Evolutionary conservation across 2,888 invertebrate species (phyloP).

Genomic region (Athetis lepigone): DNA sequence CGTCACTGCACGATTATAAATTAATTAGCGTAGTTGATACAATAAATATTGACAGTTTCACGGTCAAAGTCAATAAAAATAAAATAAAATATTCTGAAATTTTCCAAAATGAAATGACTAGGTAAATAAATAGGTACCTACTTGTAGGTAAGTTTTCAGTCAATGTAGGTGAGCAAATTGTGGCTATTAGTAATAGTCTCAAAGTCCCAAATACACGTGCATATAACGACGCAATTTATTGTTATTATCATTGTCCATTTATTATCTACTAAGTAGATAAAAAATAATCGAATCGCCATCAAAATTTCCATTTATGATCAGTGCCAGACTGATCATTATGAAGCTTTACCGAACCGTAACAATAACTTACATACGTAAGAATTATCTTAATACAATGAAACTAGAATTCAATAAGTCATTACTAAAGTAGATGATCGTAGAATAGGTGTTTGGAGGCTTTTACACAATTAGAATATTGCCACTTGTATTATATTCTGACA

Average conservation of each 20-base stretch:
- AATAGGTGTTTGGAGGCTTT: slow-evolving; percentile 90
- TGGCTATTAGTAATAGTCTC: slow-evolving; percentile 15
- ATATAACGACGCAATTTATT: slow-evolving; percentile 40
- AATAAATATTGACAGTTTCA: slow-evolving; percentile 27
- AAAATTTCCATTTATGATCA: slow-evolving; percentile 57
- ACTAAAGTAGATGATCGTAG: slow-evolving; percentile 79
- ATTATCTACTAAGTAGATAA: slow-evolving; percentile 62
- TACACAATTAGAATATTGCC: slow-evolving; percentile 85
- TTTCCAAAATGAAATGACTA: slow-evolving; percentile 22
- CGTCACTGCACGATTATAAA: slow-evolving; percentile 41
- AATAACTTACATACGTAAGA: slow-evolving; percentile 87
- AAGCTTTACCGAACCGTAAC: slow-evolving; percentile 86
- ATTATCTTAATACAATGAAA: slow-evolving; percentile 68
- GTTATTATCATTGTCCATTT: slow-evolving; percentile 54
- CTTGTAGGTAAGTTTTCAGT: slow-evolving; percentile 25
- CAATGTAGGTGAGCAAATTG: slow-evolving; percentile 20
- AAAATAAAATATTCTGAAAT: slow-evolving; percentile 9
- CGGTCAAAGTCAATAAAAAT: slow-evolving; percentile 4
- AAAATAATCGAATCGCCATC: slow-evolving; percentile 51
- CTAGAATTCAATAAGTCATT: slow-evolving; percentile 71
- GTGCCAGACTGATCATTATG: slow-evolving; percentile 66
- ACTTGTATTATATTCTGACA: slow-evolving; percentile 82
- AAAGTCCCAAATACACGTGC: slow-evolving; percentile 27
- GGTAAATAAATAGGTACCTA: slow-evolving; percentile 7
- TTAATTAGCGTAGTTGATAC: slow-evolving; percentile 40